Conservation (phyloP, 2,888 invertebrate species). For the Ormyrus pomaceus region DNA sequence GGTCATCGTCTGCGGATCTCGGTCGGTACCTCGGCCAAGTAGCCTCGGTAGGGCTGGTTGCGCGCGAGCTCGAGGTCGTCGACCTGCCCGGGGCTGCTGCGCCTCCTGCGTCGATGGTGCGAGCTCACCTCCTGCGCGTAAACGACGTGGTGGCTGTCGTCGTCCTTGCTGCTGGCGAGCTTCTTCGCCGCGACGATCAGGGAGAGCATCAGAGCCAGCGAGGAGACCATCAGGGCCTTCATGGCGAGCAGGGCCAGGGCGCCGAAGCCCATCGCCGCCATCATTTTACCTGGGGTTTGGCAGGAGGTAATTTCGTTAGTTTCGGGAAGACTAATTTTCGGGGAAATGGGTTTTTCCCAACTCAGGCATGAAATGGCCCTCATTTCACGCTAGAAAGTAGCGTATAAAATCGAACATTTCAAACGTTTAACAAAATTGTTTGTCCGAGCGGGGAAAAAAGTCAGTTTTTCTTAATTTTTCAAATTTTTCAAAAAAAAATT, state of each 20-base stretch:
- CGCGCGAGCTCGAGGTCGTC: no score
- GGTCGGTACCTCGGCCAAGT: constrained; percentile 14
- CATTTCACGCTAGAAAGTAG: no score
- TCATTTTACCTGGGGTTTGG: constrained; percentile 77
- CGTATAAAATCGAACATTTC: no score
- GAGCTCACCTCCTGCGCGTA: constrained; percentile 78
- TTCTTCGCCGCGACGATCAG: constrained; percentile 87
- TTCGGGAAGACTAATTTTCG: not conserved
- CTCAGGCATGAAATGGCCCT: no score
- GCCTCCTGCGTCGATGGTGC: constrained; percentile 74
- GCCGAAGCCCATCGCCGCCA: constrained; percentile 86
- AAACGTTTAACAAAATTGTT: no score
- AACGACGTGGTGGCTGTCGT: constrained; percentile 79
- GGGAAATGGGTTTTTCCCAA: no score
- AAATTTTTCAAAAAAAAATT: no score
- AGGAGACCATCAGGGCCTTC: constrained; percentile 85
- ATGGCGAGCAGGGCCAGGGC: constrained; percentile 86
- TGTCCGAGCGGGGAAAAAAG: no score
- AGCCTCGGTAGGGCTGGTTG: constrained; percentile 32
- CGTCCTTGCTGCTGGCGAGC: constrained; percentile 79
- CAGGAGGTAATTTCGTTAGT: not conserved
- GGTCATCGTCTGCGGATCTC: constrained; percentile 5
- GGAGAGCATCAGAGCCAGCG: constrained; percentile 85
- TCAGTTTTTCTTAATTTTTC: no score
- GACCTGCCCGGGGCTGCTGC: constrained; percentile 8